These are phyloP conservation scores for Odontocerum albicorne DNA, from an alignment of 2,888 invertebrate genomes.

Conservation along the genomic window DNA sequence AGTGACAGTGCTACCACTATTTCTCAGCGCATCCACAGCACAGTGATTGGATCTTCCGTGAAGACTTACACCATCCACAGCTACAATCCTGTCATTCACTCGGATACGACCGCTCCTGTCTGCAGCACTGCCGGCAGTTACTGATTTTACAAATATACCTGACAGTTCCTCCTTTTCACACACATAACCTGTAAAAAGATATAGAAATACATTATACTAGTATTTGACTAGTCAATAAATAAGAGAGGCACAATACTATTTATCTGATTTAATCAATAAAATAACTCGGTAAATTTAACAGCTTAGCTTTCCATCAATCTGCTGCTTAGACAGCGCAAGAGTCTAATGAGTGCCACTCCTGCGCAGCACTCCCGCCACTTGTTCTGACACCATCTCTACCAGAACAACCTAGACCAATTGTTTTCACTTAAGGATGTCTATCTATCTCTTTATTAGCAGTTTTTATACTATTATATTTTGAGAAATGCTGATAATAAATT, in stretches of 20 bases:
- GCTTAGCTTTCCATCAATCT: no score
- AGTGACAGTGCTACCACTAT: conserved; percentile 88
- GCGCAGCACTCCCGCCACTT: conserved; percentile 92
- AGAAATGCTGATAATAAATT: no score
- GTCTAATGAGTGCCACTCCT: conserved; percentile 95
- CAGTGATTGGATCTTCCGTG: conserved; percentile 97
- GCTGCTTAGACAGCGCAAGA: conserved; percentile 88
- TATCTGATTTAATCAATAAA: no score
- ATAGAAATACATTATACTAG: no score
- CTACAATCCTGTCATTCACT: conserved; percentile 97
- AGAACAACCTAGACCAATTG: conserved; percentile 57
- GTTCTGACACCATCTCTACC: conserved; percentile 98
- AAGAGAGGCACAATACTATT: no score
- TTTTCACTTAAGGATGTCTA: no score
- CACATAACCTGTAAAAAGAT: conserved; percentile 70
- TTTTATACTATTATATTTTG: no score
- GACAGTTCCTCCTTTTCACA: conserved; percentile 98
- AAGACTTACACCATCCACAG: conserved; percentile 92
- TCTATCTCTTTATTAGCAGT: no score
- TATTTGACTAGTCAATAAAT: no score
- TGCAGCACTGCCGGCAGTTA: conserved; percentile 95
- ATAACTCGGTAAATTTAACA: no score
- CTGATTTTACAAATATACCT: conserved; percentile 98
- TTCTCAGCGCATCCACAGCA: conserved; percentile 93
- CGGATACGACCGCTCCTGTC: conserved; percentile 90